Conservation (phyloP, 2,888 invertebrate species). For the Diogma glabrata region DNA sequence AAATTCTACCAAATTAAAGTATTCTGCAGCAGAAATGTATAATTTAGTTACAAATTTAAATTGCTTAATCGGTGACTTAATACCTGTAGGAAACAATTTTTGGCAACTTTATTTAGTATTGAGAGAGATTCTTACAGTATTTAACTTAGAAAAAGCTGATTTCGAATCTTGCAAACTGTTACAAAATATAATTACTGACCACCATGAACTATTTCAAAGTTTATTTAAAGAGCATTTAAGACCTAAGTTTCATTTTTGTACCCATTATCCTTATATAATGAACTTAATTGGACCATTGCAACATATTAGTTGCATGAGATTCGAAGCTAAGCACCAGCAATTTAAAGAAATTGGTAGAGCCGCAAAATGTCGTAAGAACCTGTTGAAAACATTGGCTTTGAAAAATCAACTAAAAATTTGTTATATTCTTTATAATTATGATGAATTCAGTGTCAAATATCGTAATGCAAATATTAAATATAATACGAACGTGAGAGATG, state of each 20-base stretch:
- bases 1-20: not conserved
- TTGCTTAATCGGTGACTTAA: not conserved
- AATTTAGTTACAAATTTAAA: not conserved
- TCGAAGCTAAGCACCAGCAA: not conserved
- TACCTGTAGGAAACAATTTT: not conserved
- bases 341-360: not conserved
- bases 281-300: not conserved
- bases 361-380: not conserved
- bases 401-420: not conserved
- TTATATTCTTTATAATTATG: not conserved
- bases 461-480: too few relatives aligned
- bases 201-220: not conserved
- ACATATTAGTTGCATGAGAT: not conserved
- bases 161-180: not conserved
- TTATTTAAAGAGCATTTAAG: not conserved
- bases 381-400: not conserved
- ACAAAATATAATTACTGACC: not conserved
- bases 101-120: not conserved
- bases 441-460: not conserved
- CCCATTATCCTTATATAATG: not conserved
- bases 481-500: too few relatives aligned
- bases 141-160: not conserved
- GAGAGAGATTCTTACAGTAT: not conserved
- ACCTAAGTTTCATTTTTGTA: conserved; percentile 3
- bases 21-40: not conserved